These are phyloP conservation scores for Machimus atricapillus DNA, from an alignment of 2,888 invertebrate genomes.

Conservation along the genomic window DNA sequence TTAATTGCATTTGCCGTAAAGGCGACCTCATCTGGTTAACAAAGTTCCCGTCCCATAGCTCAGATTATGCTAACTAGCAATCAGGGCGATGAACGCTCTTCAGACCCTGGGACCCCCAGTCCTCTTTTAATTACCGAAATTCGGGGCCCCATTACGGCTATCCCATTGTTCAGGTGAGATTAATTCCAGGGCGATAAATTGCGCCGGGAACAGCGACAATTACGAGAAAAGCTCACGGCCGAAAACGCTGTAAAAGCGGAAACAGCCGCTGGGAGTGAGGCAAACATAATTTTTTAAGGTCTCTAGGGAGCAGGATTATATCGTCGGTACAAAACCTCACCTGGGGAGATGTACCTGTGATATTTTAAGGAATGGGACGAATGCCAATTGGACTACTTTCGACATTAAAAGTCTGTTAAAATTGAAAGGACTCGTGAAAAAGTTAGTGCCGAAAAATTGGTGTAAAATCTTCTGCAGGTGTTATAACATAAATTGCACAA, in stretches of 20 bases:
- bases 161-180: neutral
- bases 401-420: neutral
- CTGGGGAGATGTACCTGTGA: neutral
- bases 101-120: neutral
- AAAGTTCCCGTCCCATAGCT: neutral
- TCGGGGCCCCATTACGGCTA: neutral
- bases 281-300: neutral
- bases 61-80: conserved; percentile 19
- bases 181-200: conserved; percentile 8
- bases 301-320: neutral
- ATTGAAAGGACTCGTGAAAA: no score
- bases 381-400: neutral
- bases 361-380: neutral
- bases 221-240: neutral
- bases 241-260: neutral
- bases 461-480: no score
- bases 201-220: neutral
- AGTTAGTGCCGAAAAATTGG: no score
- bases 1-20: neutral
- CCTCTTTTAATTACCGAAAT: conserved; percentile 13
- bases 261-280: neutral
- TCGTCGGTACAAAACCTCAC: neutral
- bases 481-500: no score
- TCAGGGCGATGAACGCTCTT: neutral
- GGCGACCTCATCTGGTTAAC: neutral